Evolutionary conservation across 2,113 vertebrate genomes (phyloP).

Genomic region (Pteruthius melanotis): DNA sequence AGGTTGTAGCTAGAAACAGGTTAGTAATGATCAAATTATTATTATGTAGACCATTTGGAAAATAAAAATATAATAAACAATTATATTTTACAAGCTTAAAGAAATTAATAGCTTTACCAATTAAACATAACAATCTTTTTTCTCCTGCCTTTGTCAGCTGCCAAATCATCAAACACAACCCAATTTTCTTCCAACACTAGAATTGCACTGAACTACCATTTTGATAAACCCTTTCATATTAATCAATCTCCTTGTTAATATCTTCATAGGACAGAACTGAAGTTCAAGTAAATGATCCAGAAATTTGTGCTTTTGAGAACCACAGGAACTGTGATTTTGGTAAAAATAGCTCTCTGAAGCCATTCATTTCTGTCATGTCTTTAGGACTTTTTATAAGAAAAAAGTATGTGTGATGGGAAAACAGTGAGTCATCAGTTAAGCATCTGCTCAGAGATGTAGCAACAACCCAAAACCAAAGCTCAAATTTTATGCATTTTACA

Average conservation of each 20-base stretch:
- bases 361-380: neutral
- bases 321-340: neutral
- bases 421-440: neutral
- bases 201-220: neutral
- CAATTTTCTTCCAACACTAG: neutral
- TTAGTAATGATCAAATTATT: neutral
- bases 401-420: neutral
- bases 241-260: neutral
- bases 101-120: neutral
- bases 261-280: neutral
- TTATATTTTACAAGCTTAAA: neutral
- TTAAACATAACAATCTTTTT: neutral
- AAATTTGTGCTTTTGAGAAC: neutral
- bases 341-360: neutral
- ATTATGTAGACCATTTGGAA: neutral
- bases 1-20: neutral
- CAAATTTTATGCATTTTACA: neutral
- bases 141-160: neutral
- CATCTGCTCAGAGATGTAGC: neutral
- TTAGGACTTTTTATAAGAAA: neutral
- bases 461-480: neutral
- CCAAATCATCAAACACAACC: neutral
- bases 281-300: neutral
- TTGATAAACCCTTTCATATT: slow-evolving; percentile 7
- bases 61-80: neutral